Conservation (phyloP, 2,113 vertebrate species). For the Xenopus tropicalis region DNA sequence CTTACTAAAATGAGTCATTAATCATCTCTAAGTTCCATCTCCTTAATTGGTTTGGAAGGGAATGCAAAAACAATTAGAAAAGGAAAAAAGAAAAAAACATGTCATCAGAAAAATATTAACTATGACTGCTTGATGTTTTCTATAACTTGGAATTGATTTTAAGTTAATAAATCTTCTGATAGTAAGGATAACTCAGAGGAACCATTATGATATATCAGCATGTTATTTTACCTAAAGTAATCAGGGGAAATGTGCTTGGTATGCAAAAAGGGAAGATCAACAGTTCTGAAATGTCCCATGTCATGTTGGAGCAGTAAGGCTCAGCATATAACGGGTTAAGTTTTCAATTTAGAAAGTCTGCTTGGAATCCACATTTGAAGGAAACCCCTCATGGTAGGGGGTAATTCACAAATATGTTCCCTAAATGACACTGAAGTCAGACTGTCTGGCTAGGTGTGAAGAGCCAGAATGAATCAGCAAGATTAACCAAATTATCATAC, state of each 20-base stretch:
- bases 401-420: too few relatives aligned
- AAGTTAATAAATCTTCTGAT: slow-evolving; percentile 1
- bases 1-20: slow-evolving; percentile 21
- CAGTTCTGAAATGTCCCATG: too few relatives aligned
- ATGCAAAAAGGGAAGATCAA: background rate
- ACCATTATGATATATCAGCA: slow-evolving; percentile 1
- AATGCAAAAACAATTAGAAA: background rate
- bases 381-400: too few relatives aligned
- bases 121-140: background rate
- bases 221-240: slow-evolving; percentile 13
- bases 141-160: slow-evolving; percentile 17
- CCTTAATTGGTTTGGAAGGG: slow-evolving; percentile 17
- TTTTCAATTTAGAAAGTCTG: too few relatives aligned
- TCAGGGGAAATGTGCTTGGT: background rate
- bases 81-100: background rate
- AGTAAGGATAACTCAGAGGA: background rate
- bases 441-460: too few relatives aligned
- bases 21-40: background rate
- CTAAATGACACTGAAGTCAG: too few relatives aligned
- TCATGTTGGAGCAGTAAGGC: too few relatives aligned
- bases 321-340: too few relatives aligned
- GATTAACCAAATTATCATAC: too few relatives aligned
- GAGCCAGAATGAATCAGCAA: too few relatives aligned
- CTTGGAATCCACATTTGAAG: too few relatives aligned
- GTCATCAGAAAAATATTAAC: slow-evolving; percentile 14